A percentile compares a stretch with the other conserved stretches of the same genome.
Evolutionary conservation across 2,797 vertebrate genomes (phyloP).

Genomic region (Lagodon rhomboides): DNA sequence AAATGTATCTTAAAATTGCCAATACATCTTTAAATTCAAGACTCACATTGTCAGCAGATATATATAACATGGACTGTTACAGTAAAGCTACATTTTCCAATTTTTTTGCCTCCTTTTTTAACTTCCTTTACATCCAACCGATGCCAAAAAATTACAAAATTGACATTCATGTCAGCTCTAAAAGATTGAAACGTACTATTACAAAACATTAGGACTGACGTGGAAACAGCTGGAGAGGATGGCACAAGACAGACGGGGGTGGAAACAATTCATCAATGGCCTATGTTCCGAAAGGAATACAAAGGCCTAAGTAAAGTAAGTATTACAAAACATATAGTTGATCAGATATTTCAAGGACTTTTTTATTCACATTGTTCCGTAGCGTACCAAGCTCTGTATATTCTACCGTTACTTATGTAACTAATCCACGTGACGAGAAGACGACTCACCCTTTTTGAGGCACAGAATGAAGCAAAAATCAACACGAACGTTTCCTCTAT

Average conservation of each 20-base stretch:
- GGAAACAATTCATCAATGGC: no score
- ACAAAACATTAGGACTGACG: neutral
- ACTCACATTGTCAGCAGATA: neutral
- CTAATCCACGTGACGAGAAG: neutral
- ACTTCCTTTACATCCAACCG: no score
- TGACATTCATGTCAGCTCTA: neutral
- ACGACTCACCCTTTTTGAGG: neutral
- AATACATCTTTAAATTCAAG: neutral
- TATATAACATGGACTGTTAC: neutral
- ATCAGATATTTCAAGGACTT: no score
- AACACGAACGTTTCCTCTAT: constrained; percentile 22
- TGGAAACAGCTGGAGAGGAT: no score
- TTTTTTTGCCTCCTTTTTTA: neutral
- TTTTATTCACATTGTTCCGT: neutral
- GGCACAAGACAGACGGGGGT: no score
- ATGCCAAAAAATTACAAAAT: neutral
- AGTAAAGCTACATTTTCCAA: neutral
- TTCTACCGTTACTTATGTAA: neutral
- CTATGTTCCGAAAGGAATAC: no score
- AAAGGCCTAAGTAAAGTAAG: no score
- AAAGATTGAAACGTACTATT: neutral
- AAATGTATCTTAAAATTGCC: neutral
- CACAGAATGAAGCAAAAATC: constrained; percentile 2
- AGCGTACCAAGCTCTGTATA: neutral
- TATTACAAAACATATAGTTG: no score